Percentiles rank a stretch among this genome's conserved stretches.
These are phyloP conservation scores for Dreissena rostriformis DNA, from an alignment of 1,140 invertebrate genomes.

Conservation along the genomic window DNA sequence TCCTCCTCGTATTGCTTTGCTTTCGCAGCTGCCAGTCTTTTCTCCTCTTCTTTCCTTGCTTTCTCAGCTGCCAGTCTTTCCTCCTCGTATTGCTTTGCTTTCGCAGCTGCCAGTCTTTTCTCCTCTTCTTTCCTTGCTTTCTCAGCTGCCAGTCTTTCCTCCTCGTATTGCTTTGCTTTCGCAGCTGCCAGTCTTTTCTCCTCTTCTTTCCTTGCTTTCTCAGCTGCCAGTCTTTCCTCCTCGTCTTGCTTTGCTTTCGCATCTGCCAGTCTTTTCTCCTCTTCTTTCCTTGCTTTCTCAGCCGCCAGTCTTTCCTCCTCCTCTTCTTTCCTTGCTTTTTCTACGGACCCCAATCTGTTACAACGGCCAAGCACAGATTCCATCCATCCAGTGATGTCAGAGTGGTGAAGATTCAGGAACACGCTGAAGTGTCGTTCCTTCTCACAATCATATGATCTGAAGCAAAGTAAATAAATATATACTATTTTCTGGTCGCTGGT, in stretches of 20 bases:
- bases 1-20: no score
- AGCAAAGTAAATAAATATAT: no score
- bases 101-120: background rate
- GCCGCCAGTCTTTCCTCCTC: background rate
- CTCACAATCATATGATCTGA: slow-evolving; percentile 3
- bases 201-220: background rate
- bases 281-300: no score
- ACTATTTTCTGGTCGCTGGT: background rate
- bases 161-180: background rate
- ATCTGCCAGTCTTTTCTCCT: no score
- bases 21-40: no score
- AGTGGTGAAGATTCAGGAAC: slow-evolving; percentile 18
- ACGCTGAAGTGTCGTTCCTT: slow-evolving; percentile 5
- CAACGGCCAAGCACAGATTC: background rate
- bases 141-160: no score
- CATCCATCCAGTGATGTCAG: slow-evolving; percentile 18
- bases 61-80: background rate
- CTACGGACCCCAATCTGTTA: slow-evolving; percentile 17
- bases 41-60: no score
- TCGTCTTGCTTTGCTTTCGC: no score
- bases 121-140: background rate
- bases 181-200: no score
- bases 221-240: background rate
- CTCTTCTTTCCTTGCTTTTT: background rate
- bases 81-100: background rate